Conservation (phyloP, 2,888 invertebrate genomes). For the Syrista parreyssii region DNA sequence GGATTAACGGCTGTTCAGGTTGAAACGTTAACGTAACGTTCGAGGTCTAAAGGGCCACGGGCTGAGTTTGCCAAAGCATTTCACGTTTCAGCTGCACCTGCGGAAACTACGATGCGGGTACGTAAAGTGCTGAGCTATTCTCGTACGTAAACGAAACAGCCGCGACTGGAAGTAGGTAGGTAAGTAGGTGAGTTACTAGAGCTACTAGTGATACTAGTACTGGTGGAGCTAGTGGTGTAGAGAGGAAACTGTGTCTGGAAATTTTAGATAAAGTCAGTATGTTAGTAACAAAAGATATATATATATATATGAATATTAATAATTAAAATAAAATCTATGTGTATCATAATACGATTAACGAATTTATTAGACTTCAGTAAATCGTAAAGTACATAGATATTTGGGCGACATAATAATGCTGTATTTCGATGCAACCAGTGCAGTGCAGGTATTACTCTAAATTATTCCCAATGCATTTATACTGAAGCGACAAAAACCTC, state of each 20-base stretch:
- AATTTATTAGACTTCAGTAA: neutral
- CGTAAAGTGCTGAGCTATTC: constrained; percentile 15
- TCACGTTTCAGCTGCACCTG: constrained; percentile 3
- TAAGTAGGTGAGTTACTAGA: neutral
- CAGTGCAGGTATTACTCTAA: neutral
- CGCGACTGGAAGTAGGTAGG: neutral
- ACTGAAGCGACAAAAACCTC: neutral
- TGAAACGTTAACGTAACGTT: neutral
- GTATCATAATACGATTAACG: neutral
- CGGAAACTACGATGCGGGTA: constrained; percentile 6
- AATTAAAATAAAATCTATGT: neutral
- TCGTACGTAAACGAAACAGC: constrained; percentile 17
- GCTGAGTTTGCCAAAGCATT: neutral
- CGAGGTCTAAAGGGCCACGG: neutral
- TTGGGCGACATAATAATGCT: neutral
- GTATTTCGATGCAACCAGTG: neutral
- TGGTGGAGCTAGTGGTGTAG: neutral
- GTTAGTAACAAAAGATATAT: neutral
- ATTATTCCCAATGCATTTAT: neutral
- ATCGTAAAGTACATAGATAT: neutral
- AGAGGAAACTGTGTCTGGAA: neutral
- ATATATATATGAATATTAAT: neutral
- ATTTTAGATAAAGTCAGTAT: neutral
- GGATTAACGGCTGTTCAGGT: neutral
- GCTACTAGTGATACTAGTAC: neutral